Evolutionary conservation across 2,888 invertebrate genomes (phyloP).

Genomic region (Leucoptera coffeella): DNA sequence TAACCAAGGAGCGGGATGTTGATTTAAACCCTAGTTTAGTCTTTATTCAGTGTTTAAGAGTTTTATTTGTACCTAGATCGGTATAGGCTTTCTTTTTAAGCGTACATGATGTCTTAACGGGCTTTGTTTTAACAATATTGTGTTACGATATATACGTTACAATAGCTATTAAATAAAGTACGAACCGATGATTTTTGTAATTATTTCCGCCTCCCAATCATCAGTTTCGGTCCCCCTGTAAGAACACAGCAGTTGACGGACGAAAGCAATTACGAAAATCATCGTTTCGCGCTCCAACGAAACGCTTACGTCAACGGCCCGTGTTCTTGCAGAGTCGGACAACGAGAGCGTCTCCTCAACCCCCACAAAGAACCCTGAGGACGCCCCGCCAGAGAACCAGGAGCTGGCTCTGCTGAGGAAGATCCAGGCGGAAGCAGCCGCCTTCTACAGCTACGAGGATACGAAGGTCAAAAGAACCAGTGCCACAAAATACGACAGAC

Average conservation of each 20-base stretch:
- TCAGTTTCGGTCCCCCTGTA: slow-evolving; percentile 30
- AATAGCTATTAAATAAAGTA: slow-evolving; percentile 47
- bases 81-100: too few relatives aligned
- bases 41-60: too few relatives aligned
- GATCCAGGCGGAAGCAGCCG: slow-evolving; percentile 66
- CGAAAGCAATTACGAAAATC: slow-evolving; percentile 49
- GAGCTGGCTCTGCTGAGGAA: slow-evolving; percentile 64
- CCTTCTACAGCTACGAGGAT: slow-evolving; percentile 61
- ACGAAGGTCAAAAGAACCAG: slow-evolving; percentile 19
- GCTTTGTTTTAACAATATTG: slow-evolving; percentile 14
- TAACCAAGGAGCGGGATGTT: too few relatives aligned
- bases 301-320: slow-evolving; percentile 20
- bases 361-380: slow-evolving; percentile 34
- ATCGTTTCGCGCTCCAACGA: too few relatives aligned
- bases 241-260: slow-evolving; percentile 32
- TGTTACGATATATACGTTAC: slow-evolving; percentile 48
- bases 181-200: slow-evolving; percentile 40
- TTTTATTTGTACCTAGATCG: too few relatives aligned
- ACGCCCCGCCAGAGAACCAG: slow-evolving; percentile 20
- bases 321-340: slow-evolving; percentile 76
- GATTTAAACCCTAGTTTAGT: too few relatives aligned
- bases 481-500: slow-evolving; percentile 31
- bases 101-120: neutral
- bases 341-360: slow-evolving; percentile 63
- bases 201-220: slow-evolving; percentile 42